Conservation (phyloP, 2,797 vertebrate genomes). For the Gallirallus australis region DNA sequence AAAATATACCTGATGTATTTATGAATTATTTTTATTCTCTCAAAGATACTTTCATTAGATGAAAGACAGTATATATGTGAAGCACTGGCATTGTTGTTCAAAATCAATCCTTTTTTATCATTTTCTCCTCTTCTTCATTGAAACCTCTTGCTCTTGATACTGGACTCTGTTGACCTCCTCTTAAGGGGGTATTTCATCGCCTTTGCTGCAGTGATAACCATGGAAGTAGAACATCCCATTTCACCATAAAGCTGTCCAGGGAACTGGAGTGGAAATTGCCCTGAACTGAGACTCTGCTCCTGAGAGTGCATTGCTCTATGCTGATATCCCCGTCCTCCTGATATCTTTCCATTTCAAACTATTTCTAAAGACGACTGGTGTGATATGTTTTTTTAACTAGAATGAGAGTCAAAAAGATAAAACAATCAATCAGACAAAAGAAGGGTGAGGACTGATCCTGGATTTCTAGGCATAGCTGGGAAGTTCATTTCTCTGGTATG, state of each 20-base stretch:
- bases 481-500: slow-evolving; percentile 3
- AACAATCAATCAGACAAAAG: background rate
- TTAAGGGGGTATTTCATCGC: slow-evolving; percentile 51
- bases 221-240: slow-evolving; percentile 66
- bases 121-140: background rate
- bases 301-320: slow-evolving; percentile 11
- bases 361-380: background rate
- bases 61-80: background rate
- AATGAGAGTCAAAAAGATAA: background rate
- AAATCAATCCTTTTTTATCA: background rate
- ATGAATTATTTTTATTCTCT: background rate
- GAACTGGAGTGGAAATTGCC: slow-evolving; percentile 54
- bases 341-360: background rate
- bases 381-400: background rate
- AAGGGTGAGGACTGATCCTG: background rate
- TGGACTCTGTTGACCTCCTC: slow-evolving; percentile 41
- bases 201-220: slow-evolving; percentile 27
- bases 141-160: slow-evolving; percentile 11
- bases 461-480: background rate
- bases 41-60: background rate
- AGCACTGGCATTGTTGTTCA: background rate
- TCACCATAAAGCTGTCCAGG: slow-evolving; percentile 47
- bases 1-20: background rate
- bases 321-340: background rate
- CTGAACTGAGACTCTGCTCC: slow-evolving; percentile 28